Conservation (phyloP, 1,140 invertebrate species). For the Zaprionus inermis region DNA sequence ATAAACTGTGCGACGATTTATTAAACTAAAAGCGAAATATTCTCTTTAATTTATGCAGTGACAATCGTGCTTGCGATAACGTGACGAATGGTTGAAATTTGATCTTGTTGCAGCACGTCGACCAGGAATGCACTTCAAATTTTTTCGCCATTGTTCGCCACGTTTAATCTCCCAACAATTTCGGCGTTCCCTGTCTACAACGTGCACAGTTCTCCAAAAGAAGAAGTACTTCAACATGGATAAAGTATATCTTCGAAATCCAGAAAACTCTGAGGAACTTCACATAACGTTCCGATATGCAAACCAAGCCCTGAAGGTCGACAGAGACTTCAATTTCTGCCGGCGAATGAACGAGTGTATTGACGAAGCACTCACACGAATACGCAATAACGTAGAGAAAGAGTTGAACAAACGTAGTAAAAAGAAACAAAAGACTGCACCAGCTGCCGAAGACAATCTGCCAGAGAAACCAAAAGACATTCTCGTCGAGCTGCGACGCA, state of each 20-base stretch:
- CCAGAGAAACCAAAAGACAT: slow-evolving; percentile 13
- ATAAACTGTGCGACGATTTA: background rate
- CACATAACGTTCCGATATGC: slow-evolving; percentile 85
- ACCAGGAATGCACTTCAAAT: slow-evolving; percentile 27
- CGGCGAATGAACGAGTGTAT: slow-evolving; percentile 87
- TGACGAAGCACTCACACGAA: slow-evolving; percentile 85
- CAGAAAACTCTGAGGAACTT: slow-evolving; percentile 81
- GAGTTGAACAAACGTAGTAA: slow-evolving; percentile 84
- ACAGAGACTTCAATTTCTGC: slow-evolving; percentile 89
- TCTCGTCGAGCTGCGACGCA: slow-evolving; percentile 38
- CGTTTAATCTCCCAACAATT: background rate
- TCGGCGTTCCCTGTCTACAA: slow-evolving; percentile 1
- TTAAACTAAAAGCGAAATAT: background rate
- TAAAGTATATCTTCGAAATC: slow-evolving; percentile 85
- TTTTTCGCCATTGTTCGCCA: slow-evolving; percentile 10
- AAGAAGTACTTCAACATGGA: slow-evolving; percentile 78
- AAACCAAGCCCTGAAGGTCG: slow-evolving; percentile 83
- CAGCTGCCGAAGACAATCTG: background rate
- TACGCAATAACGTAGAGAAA: slow-evolving; percentile 87
- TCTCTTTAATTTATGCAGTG: background rate
- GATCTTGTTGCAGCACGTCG: background rate
- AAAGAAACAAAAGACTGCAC: slow-evolving; percentile 43
- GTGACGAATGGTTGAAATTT: background rate
- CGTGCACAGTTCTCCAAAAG: slow-evolving; percentile 4
- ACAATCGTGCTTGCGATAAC: background rate